A percentile compares a stretch with the other conserved stretches of the same genome.
Conservation (phyloP, 2,797 vertebrate species). For the Megaceryle alcyon region DNA sequence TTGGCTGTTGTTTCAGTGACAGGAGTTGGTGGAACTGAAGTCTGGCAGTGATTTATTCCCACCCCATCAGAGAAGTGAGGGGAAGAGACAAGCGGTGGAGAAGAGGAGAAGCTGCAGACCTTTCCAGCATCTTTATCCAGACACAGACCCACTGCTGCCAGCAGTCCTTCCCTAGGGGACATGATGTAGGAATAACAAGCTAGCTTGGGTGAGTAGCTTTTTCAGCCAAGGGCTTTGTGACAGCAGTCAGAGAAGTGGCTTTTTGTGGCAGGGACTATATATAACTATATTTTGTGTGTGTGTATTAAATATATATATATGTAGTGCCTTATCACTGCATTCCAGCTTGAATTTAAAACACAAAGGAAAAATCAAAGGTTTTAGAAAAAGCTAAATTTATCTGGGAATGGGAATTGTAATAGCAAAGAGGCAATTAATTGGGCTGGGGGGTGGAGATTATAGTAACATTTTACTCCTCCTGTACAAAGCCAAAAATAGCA, state of each 20-base stretch:
- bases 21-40: not conserved
- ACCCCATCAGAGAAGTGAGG: not conserved
- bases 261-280: conserved; percentile 51
- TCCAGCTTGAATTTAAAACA: conserved; percentile 62
- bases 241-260: conserved; percentile 15
- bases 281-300: conserved; percentile 51
- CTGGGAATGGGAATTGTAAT: conserved; percentile 30
- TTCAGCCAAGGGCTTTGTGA: conserved; percentile 41
- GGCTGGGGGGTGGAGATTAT: not conserved
- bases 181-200: not conserved
- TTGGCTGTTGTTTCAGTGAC: not conserved
- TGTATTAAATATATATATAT: conserved; percentile 51
- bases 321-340: conserved; percentile 56
- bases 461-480: conserved; percentile 33
- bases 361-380: conserved; percentile 55
- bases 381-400: conserved; percentile 59
- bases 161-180: not conserved
- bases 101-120: not conserved
- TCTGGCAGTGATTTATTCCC: not conserved
- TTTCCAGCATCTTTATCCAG: not conserved
- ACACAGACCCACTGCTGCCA: not conserved
- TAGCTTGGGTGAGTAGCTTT: not conserved
- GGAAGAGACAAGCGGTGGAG: not conserved
- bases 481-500: not conserved
- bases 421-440: conserved; percentile 51